These are phyloP conservation scores for Cacatua alba DNA, from an alignment of 2,113 vertebrate genomes.

Conservation along the genomic window DNA sequence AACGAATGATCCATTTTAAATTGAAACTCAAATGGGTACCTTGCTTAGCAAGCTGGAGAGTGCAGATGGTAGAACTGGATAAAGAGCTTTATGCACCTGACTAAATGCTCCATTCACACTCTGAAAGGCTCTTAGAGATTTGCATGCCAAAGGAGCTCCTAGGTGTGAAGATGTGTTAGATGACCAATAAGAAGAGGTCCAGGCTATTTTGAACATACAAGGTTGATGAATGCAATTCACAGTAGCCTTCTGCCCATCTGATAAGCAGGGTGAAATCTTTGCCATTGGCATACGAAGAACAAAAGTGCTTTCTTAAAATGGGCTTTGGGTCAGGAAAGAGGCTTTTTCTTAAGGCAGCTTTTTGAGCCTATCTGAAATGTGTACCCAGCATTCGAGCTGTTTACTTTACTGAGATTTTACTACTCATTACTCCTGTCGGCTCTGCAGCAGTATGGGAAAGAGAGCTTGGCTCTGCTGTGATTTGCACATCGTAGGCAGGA, in stretches of 20 bases:
- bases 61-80: neutral
- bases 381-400: constrained; percentile 24
- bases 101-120: constrained; percentile 14
- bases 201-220: neutral
- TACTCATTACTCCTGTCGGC: constrained; percentile 59
- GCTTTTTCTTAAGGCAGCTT: neutral
- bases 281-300: neutral
- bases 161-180: neutral
- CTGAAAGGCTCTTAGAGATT: neutral
- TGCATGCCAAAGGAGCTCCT: neutral
- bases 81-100: constrained; percentile 32
- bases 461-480: neutral
- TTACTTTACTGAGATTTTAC: constrained; percentile 60
- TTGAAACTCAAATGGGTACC: neutral
- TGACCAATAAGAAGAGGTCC: neutral
- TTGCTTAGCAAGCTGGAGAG: neutral
- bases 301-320: constrained; percentile 17
- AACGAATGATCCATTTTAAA: neutral
- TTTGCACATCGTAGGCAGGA: neutral
- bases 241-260: constrained; percentile 1
- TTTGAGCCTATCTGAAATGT: neutral
- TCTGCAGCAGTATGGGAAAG: neutral
- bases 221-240: neutral
- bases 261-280: constrained; percentile 25
- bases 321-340: neutral